A percentile compares a stretch with the other conserved stretches of the same genome.
Conservation (phyloP, 2,888 invertebrate species). For the Anaspis maculata region DNA sequence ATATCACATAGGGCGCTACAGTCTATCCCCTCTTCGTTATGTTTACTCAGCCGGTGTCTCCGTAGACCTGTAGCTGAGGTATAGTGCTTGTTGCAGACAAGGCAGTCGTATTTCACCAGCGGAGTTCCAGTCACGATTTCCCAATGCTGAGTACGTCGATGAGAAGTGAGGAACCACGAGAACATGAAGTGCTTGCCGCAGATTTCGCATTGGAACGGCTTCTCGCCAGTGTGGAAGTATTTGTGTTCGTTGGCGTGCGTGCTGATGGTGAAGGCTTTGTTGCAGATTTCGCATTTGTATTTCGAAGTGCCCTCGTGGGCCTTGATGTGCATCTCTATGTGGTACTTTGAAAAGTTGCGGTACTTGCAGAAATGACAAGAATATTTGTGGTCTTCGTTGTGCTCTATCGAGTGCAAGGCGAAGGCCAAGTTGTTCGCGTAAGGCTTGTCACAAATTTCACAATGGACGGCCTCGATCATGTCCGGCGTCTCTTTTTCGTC, state of each 20-base stretch:
- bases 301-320: conserved; percentile 30
- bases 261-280: conserved; percentile 42
- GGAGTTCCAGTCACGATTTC: conserved; percentile 41
- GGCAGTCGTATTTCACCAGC: conserved; percentile 37
- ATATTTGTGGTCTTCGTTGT: conserved; percentile 29
- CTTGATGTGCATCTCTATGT: conserved; percentile 31
- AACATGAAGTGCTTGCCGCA: conserved; percentile 49
- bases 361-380: conserved; percentile 28
- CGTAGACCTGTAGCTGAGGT: conserved; percentile 32
- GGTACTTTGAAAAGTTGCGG: conserved; percentile 29
- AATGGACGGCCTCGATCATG: conserved; percentile 34
- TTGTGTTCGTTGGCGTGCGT: conserved; percentile 45
- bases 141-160: conserved; percentile 46
- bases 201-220: conserved; percentile 43
- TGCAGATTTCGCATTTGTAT: conserved; percentile 37
- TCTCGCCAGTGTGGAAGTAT: conserved; percentile 47
- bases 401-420: conserved; percentile 32
- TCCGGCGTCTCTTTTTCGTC: conserved; percentile 5
- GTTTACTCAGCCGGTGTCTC: conserved; percentile 37
- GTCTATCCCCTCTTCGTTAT: conserved; percentile 37
- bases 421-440: conserved; percentile 33
- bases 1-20: conserved; percentile 46
- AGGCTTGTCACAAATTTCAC: conserved; percentile 32
- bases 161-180: conserved; percentile 47
- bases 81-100: conserved; percentile 37